Evolutionary conservation across 35 echinoderm and acorn worm species (phyloP).

Genomic region (Nesometra sesokonis): DNA sequence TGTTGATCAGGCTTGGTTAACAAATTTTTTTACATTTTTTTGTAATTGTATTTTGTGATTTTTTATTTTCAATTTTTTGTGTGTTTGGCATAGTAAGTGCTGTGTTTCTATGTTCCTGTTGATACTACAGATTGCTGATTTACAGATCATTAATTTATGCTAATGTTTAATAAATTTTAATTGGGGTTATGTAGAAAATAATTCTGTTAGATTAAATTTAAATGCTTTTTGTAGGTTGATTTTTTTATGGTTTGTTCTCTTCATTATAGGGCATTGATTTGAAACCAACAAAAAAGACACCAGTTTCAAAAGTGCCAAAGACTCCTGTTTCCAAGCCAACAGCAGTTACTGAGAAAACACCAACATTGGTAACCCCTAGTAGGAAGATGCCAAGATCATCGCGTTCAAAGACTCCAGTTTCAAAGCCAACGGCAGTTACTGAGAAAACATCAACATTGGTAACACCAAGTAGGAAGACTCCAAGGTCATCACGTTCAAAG

Average conservation of each 20-base stretch:
- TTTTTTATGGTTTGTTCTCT: not conserved
- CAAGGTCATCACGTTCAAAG: conserved; percentile 4
- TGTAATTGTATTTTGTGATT: too few relatives aligned
- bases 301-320: conserved; percentile 25
- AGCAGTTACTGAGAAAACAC: conserved; percentile 2
- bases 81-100: too few relatives aligned
- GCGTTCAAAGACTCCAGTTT: conserved; percentile 44
- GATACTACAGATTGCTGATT: too few relatives aligned
- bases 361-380: not conserved
- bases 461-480: conserved; percentile 28
- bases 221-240: too few relatives aligned
- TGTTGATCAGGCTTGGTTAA: too few relatives aligned
- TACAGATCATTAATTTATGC: too few relatives aligned
- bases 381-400: conserved; percentile 38
- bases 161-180: too few relatives aligned
- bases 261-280: conserved; percentile 5
- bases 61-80: too few relatives aligned
- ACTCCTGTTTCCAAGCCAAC: conserved; percentile 25
- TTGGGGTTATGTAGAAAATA: too few relatives aligned
- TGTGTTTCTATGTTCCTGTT: too few relatives aligned
- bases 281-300: conserved; percentile 22
- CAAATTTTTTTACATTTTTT: too few relatives aligned
- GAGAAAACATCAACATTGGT: conserved; percentile 10
- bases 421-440: not conserved
- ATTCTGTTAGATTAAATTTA: too few relatives aligned